Base-by-base conservation (phyloP, 37 sponge, comb jelly and placozoan species). In the Mnemiopsis leidyi region DNA sequence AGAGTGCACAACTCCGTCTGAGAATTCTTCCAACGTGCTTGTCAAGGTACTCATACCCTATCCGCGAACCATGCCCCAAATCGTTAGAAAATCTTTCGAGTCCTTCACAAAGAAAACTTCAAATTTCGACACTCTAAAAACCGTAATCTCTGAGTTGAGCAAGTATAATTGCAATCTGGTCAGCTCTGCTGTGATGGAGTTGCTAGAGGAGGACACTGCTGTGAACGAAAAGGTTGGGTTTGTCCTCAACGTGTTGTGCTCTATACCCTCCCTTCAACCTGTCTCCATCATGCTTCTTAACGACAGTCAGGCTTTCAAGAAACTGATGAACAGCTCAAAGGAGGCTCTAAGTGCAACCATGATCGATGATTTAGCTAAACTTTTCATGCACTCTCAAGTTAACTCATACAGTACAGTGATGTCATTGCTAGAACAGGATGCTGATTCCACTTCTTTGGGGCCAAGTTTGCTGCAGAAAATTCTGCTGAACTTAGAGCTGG, bases 371-470 rank as follows among this genome's bases (percentile, higher is more conserved):
- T 37, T 85, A 13, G 90, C 90, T 0, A 85, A 85, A 33, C 90
- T 85, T 0, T 85, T 85, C 90, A 85, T 40, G 29, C 40, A 40
- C 35, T 85, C 90, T 21, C 29, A 85, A n/a, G 61, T 85, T 26
- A 85, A 85, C 25, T 85, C 90, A n/a, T 85, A 40, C 90, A 85
- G 36, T 61, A 85, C 90, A 23, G 90, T 85, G 24, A 38, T 85
- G 61, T 40, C 90, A 39, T 37, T 85, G 13, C 61, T 85, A 1
- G 90, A 85, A 85, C 90, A 85, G 26, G 48, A 85, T 23, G 26
- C 36, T 33, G 61, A 38, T 28, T 21, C 90, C 28, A 38, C 90
- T 40, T 85, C 90, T 16, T 61, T 85, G 0, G 90, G 90, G 26
- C 90, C 90, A 21, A 85, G 90, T 85, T 25, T 85, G 0, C 61